phyloP scores from a whole-genome alignment of 2,113 vertebrate genomes.

The Oenanthe oenanthe region DNA sequence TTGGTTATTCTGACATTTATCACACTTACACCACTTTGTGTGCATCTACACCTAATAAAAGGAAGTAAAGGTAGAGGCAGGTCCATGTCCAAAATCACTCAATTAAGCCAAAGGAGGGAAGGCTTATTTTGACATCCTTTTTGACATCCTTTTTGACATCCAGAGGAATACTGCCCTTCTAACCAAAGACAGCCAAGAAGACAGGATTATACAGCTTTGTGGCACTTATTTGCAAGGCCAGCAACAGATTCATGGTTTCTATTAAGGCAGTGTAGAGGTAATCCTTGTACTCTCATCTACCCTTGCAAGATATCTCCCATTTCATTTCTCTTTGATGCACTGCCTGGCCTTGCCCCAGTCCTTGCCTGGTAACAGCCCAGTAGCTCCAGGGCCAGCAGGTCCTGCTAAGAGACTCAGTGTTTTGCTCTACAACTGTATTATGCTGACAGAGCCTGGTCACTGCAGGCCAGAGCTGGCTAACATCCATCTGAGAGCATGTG shows the following conservation, averaged over 20 bases:
- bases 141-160: background rate
- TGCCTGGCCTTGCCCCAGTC: background rate
- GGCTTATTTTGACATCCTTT: background rate
- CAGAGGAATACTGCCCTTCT: background rate
- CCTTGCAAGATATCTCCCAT: fast-evolving
- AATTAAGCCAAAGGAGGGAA: background rate
- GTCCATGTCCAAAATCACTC: background rate
- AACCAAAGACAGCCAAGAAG: background rate
- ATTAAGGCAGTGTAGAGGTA: background rate
- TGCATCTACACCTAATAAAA: background rate
- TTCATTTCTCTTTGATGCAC: background rate
- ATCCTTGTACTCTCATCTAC: background rate
- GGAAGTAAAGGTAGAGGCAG: background rate
- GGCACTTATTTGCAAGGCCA: background rate
- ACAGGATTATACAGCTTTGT: background rate
- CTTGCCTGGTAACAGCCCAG: background rate
- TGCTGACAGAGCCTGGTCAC: background rate
- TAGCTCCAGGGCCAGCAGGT: background rate
- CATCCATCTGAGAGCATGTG: background rate
- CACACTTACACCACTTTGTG: background rate
- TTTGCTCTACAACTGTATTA: background rate
- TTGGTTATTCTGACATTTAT: background rate
- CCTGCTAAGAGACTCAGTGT: background rate
- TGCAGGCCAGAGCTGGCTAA: background rate
- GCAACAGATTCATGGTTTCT: background rate